Evolutionary conservation across 2,888 invertebrate genomes (phyloP).

Genomic region (Brachylomia viminalis): DNA sequence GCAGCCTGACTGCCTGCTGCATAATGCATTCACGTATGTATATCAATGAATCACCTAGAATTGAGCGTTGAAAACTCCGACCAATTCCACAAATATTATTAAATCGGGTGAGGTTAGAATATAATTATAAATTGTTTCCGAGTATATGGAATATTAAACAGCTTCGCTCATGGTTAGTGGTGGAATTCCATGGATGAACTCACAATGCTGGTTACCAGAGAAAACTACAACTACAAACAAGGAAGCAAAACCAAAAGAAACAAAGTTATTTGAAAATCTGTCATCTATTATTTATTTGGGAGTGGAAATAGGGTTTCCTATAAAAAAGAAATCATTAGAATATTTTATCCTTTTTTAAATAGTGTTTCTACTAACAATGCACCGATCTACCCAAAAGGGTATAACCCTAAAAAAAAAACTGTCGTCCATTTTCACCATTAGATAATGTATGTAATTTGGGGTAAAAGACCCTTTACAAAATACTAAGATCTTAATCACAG

Average conservation of each 20-base stretch:
- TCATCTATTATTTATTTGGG: not conserved
- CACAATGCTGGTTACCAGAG: not conserved
- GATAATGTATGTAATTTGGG: too few relatives aligned
- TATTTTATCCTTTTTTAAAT: not conserved
- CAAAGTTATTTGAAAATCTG: not conserved
- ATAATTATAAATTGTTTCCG: not conserved
- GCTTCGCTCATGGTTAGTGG: not conserved
- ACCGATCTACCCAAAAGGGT: too few relatives aligned
- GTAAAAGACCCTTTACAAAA: not conserved
- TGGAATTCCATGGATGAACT: not conserved
- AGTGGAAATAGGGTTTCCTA: too few relatives aligned
- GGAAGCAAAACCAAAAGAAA: not conserved
- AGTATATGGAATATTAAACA: not conserved
- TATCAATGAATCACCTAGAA: not conserved
- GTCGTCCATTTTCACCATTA: not conserved
- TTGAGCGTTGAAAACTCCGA: not conserved
- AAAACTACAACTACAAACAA: not conserved
- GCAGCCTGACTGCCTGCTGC: not conserved
- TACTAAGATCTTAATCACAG: not conserved
- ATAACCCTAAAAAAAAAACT: too few relatives aligned
- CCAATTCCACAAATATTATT: not conserved
- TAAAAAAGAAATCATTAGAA: not conserved
- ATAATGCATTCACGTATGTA: slow-evolving; percentile 25
- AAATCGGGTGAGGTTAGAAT: not conserved
- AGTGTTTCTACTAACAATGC: not conserved